Base-by-base conservation (phyloP, 2,888 invertebrate species). In the Zeuzera pyrina region DNA sequence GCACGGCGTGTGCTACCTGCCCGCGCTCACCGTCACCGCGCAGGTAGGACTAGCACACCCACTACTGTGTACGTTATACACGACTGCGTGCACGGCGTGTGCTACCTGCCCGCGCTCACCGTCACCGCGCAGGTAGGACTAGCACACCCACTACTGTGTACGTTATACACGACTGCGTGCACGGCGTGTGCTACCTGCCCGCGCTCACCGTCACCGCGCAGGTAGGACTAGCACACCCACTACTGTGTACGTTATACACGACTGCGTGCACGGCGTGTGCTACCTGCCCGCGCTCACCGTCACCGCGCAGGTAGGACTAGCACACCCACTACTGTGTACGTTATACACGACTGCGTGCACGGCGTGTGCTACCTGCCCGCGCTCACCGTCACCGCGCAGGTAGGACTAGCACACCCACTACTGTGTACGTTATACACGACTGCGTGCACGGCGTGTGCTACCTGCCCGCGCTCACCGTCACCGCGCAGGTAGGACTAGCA, bases 401-500 rank as follows among this genome's bases (percentile, higher is more conserved):
- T n/a, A n/a, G n/a, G n/a, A n/a, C n/a, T n/a, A n/a, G n/a, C n/a
- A n/a, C n/a, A n/a, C n/a, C n/a, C 64, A 95, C 94, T 10, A 95
- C 96, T 39, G 95, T 95, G 8, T 98, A 98, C 73, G 94, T 97
- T 63, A 94, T 97, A 69, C 96, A 97, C 78, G 97, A 98, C 77
- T 99, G 98, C 78, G 93, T 96, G 64, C 97, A 98, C 76, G 98
- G 96, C 35, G 94, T 95, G 23, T 98, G 97, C 83, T 96, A 97
- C 74, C 92, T 96, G 69, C 96, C 95, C 2, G 86, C n/a, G n/a
- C n/a, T n/a, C n/a, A n/a, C n/a, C n/a, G n/a, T n/a, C n/a, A n/a
- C n/a, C n/a, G n/a, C n/a, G n/a, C n/a, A n/a, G n/a, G n/a, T n/a
- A n/a, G n/a, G n/a, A n/a, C n/a, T n/a, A n/a, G n/a, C n/a, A n/a